Evolutionary conservation across 2,888 invertebrate species (phyloP).

Genomic region (Clivina fossor): DNA sequence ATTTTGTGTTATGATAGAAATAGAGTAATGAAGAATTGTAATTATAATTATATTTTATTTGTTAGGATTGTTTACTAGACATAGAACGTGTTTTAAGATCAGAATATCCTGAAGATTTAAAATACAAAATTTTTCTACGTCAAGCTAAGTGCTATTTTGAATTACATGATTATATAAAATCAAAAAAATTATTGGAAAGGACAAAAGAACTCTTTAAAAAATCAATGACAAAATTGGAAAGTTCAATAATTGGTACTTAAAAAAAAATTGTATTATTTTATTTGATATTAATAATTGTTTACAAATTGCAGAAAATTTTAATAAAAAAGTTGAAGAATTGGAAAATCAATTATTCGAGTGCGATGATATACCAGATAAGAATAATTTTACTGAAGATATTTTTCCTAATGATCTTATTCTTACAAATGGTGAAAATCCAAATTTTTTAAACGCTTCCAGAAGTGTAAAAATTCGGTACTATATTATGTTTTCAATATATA

Average conservation of each 20-base stretch:
- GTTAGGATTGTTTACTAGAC: conserved; percentile 13
- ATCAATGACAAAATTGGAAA: too few species aligned
- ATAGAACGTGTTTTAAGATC: background rate
- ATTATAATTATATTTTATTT: too few species aligned
- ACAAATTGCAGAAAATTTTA: background rate
- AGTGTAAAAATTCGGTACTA: background rate
- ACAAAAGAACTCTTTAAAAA: conserved; percentile 4
- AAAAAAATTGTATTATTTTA: background rate
- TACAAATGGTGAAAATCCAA: conserved; percentile 7
- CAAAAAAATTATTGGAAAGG: background rate
- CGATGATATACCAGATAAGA: background rate
- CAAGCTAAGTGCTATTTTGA: conserved; percentile 17
- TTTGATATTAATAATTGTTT: background rate
- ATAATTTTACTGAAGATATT: background rate
- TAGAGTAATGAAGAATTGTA: too few species aligned
- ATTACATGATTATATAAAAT: background rate
- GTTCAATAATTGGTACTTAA: too few species aligned
- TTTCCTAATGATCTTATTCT: background rate
- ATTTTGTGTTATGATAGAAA: too few species aligned
- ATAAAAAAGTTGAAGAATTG: background rate
- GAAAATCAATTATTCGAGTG: background rate
- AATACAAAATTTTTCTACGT: conserved; percentile 11
- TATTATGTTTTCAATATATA: background rate
- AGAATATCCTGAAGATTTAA: conserved; percentile 18
- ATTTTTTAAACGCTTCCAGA: conserved; percentile 9